Base-by-base conservation (phyloP, 2,113 vertebrate species). In the Hippocampus barbouri region DNA sequence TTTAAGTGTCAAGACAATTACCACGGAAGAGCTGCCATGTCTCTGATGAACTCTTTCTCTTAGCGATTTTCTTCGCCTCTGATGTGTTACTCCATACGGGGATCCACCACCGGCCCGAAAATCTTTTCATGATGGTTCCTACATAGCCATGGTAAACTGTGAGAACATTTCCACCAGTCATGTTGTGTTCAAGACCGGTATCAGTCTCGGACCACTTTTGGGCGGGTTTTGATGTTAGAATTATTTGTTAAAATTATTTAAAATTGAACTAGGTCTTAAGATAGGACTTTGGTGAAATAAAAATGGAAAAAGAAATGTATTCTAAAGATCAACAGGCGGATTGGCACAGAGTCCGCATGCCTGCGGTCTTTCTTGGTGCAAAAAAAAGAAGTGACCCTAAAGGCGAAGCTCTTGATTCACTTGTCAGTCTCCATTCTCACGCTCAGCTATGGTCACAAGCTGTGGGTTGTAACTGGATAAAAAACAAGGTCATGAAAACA, bases 1-100 rank as follows among this genome's bases (percentile, higher is more conserved):
- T 89, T 86, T 78, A 82, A 72, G n/a, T 86, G 81, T 87, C 88
- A 89, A 83, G 69, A 60, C 69, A 68, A 89, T 89, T 86, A 79
- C 74, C 84, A 90, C 68, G 70, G 85, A 75, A 65, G 68, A 75
- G 56, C 76, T n/a, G 83, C 70, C 71, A 60, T 67, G 79, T 84
- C 72, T 89, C 78, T 63, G 45, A 73, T 75, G 62, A 69, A 69
- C 62, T 73, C 43, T 72, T 61, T 70, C 76, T 75, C 64, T 73
- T 53, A 61, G 65, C 60, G 14, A 73, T 23, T 75, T 80, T 80
- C 73, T 76, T 62, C 74, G 25, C 5, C 70, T 70, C 69, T 56
- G 68, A 81, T 76, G 71, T 70, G 73, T 72, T 66, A 74, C 77
- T 76, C 74, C 66, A 71, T 72, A 78, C 77, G 71, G 74, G 69